Percentiles rank a stretch among this genome's conserved stretches.
phyloP scores from a whole-genome alignment of 2,888 invertebrate genomes.

The Drosophila ustulata region DNA sequence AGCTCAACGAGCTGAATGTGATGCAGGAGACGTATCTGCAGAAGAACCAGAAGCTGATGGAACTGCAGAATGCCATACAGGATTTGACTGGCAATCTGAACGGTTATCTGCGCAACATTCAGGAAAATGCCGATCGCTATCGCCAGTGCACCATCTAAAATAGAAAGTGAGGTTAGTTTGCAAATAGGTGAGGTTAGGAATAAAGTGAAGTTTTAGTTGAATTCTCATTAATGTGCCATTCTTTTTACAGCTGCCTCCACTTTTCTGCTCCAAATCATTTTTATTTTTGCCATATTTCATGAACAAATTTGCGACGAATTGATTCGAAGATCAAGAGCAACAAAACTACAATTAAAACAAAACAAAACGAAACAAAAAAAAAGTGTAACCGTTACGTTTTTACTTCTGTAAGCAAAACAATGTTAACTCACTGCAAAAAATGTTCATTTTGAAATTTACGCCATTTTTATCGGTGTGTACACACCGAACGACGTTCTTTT shows the following conservation, averaged over 20 bases:
- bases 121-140: conserved; percentile 87
- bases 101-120: conserved; percentile 87
- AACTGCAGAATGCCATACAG: conserved; percentile 87
- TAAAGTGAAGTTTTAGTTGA: neutral
- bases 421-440: conserved; percentile 61
- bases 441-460: conserved; percentile 74
- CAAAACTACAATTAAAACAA: neutral
- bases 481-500: conserved; percentile 51
- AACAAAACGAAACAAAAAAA: conserved; percentile 31
- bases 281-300: conserved; percentile 72
- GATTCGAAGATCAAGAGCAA: conserved; percentile 13
- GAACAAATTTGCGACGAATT: conserved; percentile 63
- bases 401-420: conserved; percentile 65
- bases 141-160: conserved; percentile 86
- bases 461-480: conserved; percentile 51
- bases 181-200: too few species aligned
- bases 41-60: conserved; percentile 87
- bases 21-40: conserved; percentile 88
- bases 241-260: conserved; percentile 18
- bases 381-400: conserved; percentile 78
- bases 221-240: neutral
- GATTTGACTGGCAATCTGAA: conserved; percentile 86
- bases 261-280: conserved; percentile 23
- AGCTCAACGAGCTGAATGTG: conserved; percentile 88
- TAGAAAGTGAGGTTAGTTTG: neutral